Base-by-base conservation (phyloP, 1,140 invertebrate genomes). In the Doryteuthis pealeii region DNA sequence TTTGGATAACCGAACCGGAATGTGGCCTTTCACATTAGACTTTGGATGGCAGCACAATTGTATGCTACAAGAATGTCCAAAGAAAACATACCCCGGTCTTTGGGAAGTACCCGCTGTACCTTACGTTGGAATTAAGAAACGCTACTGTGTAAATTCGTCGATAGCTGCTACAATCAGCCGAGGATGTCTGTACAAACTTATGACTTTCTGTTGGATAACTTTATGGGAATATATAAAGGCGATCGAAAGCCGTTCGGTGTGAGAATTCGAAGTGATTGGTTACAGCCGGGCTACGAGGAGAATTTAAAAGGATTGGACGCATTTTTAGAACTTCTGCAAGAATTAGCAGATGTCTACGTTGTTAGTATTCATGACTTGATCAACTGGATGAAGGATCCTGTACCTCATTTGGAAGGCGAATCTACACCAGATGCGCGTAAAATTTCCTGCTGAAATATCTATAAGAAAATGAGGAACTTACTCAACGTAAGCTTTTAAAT, bases 141-240 rank as follows among this genome's bases (percentile, higher is more conserved):
- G 73, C 66, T 77, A 71, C 40, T 67, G 22, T 77, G 76, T 54
- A 70, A 28, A 26, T 77, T 72, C 35, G 66, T 74, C 15, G 76
- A 77, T 54, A 74, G 76, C n/a, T 77, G 76, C 49, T 74, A 74
- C 71, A 72, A 74, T 33, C 74, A 77, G 28, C 76, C 76, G 32
- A 70, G 71, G 26, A 77, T 73, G 4, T 22, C 58, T 22, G 62
- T 62, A 28, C 28, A 72, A 31, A 77, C 76, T 6, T 71, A 68
- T 28, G 32, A 72, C 30, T 75, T 74, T 15, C 67, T 77, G 3
- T 66, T 69, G 65, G 71, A 75, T 35, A 77, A 77, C 35, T 75
- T 77, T 26, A 72, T 72, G 71, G 31, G 30, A 3, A 70, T 72
- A 35, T 77, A 75, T 22, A 65, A 75, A 26, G 69, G 68, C 1